These are phyloP conservation scores for Takifugu bimaculatus DNA, from an alignment of 2,113 vertebrate genomes.

Conservation along the genomic window DNA sequence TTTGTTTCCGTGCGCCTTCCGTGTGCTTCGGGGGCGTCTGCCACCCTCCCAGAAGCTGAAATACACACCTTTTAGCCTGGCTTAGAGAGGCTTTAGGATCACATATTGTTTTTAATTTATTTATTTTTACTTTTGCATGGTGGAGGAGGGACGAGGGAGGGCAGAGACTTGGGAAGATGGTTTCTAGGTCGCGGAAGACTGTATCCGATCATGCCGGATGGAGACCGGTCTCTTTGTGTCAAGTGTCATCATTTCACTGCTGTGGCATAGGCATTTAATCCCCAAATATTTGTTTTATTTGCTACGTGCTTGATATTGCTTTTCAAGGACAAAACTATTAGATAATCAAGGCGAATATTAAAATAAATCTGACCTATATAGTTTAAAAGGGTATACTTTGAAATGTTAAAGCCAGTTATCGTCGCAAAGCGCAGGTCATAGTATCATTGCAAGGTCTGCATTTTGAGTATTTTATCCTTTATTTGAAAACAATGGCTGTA, in stretches of 20 bases:
- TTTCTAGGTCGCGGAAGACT: constrained; percentile 37
- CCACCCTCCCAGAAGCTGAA: constrained; percentile 14
- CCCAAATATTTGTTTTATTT: too few relatives aligned
- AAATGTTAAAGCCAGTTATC: too few relatives aligned
- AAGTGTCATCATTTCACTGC: constrained; percentile 44
- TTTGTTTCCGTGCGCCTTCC: constrained; percentile 41
- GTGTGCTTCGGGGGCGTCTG: constrained; percentile 23
- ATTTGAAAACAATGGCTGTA: too few relatives aligned
- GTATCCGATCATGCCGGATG: constrained; percentile 32
- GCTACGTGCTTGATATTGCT: too few relatives aligned
- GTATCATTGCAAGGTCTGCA: too few relatives aligned
- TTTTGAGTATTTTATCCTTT: too few relatives aligned
- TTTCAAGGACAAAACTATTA: too few relatives aligned
- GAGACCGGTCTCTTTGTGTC: constrained; percentile 69
- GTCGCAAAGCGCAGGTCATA: too few relatives aligned
- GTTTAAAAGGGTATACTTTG: too few relatives aligned
- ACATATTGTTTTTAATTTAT: background rate
- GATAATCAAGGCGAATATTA: too few relatives aligned
- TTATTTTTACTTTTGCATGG: background rate
- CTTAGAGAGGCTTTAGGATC: background rate
- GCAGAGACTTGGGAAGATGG: constrained; percentile 10
- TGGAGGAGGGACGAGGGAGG: constrained; percentile 8
- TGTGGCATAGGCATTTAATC: background rate
- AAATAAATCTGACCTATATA: too few relatives aligned
- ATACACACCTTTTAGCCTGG: constrained; percentile 13